Conservation (phyloP, 2,888 invertebrate species). For the Amphipyra berbera region DNA sequence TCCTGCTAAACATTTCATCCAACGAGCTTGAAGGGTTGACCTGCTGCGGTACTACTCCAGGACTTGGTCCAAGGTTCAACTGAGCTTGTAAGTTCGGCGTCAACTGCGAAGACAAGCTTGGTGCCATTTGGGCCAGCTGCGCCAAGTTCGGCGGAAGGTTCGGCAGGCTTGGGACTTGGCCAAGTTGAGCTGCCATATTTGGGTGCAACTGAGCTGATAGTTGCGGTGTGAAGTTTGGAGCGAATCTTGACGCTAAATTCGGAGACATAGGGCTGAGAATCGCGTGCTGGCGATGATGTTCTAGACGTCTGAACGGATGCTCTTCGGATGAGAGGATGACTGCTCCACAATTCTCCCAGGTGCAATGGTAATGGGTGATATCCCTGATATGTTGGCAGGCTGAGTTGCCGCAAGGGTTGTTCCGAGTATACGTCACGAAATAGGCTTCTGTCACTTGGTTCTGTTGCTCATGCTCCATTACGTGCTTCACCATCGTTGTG, state of each 20-base stretch:
- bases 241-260: slow-evolving; percentile 89
- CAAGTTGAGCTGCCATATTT: slow-evolving; percentile 86
- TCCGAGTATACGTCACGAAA: slow-evolving; percentile 91
- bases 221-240: slow-evolving; percentile 88
- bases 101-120: slow-evolving; percentile 80
- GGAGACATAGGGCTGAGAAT: slow-evolving; percentile 91
- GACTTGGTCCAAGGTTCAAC: slow-evolving; percentile 79
- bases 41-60: slow-evolving; percentile 79
- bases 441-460: slow-evolving; percentile 95
- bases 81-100: slow-evolving; percentile 85
- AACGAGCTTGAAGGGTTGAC: slow-evolving; percentile 92
- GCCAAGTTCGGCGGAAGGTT: slow-evolving; percentile 85
- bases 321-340: slow-evolving; percentile 93
- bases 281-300: slow-evolving; percentile 96
- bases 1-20: slow-evolving; percentile 97
- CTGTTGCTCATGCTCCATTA: slow-evolving; percentile 96
- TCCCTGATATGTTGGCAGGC: slow-evolving; percentile 93
- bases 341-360: slow-evolving; percentile 96
- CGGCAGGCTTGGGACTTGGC: slow-evolving; percentile 81
- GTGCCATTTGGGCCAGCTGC: slow-evolving; percentile 86
- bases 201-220: slow-evolving; percentile 85
- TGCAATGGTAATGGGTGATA: slow-evolving; percentile 96
- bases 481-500: slow-evolving; percentile 95
- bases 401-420: slow-evolving; percentile 91
- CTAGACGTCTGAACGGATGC: slow-evolving; percentile 94